Base-by-base conservation (phyloP, 1,140 invertebrate species). In the Trypoxylus dichotomus region DNA sequence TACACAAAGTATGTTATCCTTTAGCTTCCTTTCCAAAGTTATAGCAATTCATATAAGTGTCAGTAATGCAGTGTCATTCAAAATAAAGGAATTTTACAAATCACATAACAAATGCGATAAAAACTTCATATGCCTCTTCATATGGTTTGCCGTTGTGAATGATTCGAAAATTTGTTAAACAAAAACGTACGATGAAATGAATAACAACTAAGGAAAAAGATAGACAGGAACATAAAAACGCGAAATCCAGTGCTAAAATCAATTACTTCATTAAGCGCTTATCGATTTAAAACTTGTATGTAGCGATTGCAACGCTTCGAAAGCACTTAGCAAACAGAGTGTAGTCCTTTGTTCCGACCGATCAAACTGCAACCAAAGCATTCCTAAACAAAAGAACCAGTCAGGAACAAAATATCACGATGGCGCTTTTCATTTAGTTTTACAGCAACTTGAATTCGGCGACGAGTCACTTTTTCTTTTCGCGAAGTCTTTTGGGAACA, bases 391-490 rank as follows among this genome's bases (percentile, higher is more conserved):
- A 68, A 27, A 68, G 27, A 68, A 21, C 15, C 47, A 54, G 47
- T 7, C 24, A 21, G 25, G 27, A 29, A 19, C 21, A 3, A 68
- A 68, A 24, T 27, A 68, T 68, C 60, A 21, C 60, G 27, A 68
- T 68, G 27, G 24, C 21, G 60, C 60, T 68, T 68, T 68, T 68
- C 60, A 68, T 68, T 68, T 68, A 68, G 27, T 29, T 68, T 27
- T 27, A 68, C 8, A 11, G 24, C 60, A 25, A 27, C 60, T 68
- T 68, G 11, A n/a, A 68, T 25, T 68, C 60, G n/a, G 13, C 15
- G 47, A 54, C n/a, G 19, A 54, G n/a, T 32, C 7, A 54, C 47
- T 15, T 54, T 54, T 54, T 15, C 47, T 54, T 15, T 15, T 54
- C 19, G 11, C 47, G 10, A 15, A 15, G 15, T n/a, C 15, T 54